Conservation (phyloP, 2,113 vertebrate genomes). For the Stercorarius parasiticus region DNA sequence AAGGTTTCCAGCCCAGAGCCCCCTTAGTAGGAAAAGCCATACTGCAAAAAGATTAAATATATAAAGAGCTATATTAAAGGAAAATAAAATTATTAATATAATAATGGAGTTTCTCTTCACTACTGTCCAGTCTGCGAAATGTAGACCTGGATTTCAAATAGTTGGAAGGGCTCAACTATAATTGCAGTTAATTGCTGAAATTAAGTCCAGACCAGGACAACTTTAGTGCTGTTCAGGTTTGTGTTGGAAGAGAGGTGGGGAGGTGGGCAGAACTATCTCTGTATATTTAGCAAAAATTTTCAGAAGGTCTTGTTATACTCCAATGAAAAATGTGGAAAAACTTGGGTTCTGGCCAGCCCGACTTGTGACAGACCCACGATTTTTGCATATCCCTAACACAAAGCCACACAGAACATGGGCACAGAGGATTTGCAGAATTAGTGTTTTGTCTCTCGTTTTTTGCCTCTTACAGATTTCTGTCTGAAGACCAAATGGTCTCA, state of each 20-base stretch:
- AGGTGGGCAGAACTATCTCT: background rate
- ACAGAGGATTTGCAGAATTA: background rate
- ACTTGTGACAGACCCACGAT: background rate
- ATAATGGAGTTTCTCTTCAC: background rate
- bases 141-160: background rate
- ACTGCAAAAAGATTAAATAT: background rate
- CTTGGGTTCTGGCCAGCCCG: background rate
- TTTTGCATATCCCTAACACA: background rate
- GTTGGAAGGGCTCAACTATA: background rate
- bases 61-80: background rate
- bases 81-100: background rate
- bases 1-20: background rate
- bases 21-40: background rate
- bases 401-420: background rate
- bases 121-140: background rate
- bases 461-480: background rate
- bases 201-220: background rate
- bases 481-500: slow-evolving; percentile 14
- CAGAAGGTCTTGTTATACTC: background rate
- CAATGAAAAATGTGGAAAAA: background rate
- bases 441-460: background rate
- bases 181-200: background rate
- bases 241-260: background rate
- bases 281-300: background rate
- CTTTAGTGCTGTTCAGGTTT: background rate